Base-by-base conservation (phyloP, 1,140 invertebrate genomes). In the Centruroides vittatus region DNA sequence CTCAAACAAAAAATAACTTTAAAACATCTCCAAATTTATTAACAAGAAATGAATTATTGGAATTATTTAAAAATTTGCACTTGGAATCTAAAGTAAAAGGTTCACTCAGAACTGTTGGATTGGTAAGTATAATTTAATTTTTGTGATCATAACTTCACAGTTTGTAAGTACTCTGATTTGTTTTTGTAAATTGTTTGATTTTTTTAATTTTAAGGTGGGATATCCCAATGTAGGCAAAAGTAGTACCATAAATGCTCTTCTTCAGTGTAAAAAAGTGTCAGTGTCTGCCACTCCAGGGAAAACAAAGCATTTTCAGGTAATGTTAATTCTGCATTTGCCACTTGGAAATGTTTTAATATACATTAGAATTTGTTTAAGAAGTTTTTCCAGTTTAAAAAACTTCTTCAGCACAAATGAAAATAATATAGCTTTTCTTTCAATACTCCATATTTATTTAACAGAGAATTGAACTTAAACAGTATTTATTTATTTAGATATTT, bases 191-290 rank as follows among this genome's bases (percentile, higher is more conserved):
- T 36, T 60, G 35, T n/a, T 61, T 47, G 13, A 53, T 57, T 58
- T 35, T 47, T 58, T 34, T 51, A 41, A 46, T 47, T 9, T 49
- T 7, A 62, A 76, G 71, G 73, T 97, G 66, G 96, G 97, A 0
- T 99, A 99, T 79, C 96, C 96, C 1, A 99, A 99, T 80, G 97
- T 99, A 47, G 97, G 97, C 12, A 99, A 99, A 78, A 98, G 93
- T 78, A 98, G 94, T 54, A 97, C 94, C 4, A 96, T 99, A 48
- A 99, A 99, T 81, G 81, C 90, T 5, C 74, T 99, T 51, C 78
- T 99, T 71, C 81, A 83, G 60, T 78, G 80, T 11, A 99, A 99
- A 73, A 97, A 95, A 77, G 92, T 93, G 1, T 89, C 90, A 1
- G 93, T 97, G 0, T 98, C 93, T 34, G 85, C 91, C 3, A 98